These are phyloP conservation scores for Protonemura montana DNA, from an alignment of 2,888 invertebrate genomes.

Conservation along the genomic window DNA sequence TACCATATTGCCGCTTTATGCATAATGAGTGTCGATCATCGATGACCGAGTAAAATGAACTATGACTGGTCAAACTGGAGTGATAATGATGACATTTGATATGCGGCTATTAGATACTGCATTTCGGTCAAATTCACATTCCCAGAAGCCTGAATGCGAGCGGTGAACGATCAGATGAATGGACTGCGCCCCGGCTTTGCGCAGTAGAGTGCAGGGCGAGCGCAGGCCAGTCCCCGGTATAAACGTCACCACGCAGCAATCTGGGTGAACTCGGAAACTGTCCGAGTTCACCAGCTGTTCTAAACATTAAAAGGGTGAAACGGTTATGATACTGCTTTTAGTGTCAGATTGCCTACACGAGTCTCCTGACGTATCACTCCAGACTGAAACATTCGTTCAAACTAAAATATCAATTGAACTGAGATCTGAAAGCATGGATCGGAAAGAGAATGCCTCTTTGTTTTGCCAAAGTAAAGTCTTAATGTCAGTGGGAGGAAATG, in stretches of 20 bases:
- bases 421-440: not conserved
- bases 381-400: not conserved
- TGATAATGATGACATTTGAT: conserved; percentile 32
- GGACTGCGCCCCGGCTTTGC: not conserved
- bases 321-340: conserved; percentile 7
- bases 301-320: not conserved
- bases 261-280: not conserved
- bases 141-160: not conserved
- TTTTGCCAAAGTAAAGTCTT: not conserved
- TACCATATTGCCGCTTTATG: conserved; percentile 30
- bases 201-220: not conserved
- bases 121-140: not conserved
- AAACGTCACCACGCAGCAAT: not conserved
- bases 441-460: not conserved
- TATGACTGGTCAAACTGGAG: not conserved
- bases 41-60: conserved; percentile 10
- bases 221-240: too few species aligned
- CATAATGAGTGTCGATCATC: conserved; percentile 8
- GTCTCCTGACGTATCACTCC: not conserved
- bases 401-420: not conserved
- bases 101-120: conserved; percentile 28
- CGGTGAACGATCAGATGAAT: not conserved
- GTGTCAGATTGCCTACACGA: not conserved
- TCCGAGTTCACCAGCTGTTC: not conserved
- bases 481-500: not conserved